Evolutionary conservation across 2,113 vertebrate species (phyloP).

Genomic region (Oostethus manadensis): DNA sequence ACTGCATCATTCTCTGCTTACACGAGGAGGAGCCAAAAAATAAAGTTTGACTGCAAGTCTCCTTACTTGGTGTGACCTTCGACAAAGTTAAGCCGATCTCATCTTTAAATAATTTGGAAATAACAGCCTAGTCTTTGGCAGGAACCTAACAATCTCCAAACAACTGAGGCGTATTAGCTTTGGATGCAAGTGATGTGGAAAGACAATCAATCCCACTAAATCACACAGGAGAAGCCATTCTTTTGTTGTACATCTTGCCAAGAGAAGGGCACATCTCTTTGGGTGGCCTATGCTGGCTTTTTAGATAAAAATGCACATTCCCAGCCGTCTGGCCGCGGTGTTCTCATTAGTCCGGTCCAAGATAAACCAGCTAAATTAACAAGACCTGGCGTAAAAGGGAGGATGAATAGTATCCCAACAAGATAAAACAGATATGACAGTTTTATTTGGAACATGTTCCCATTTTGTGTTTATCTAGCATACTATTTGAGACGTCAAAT

Average conservation of each 20-base stretch:
- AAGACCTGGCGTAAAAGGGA: too few relatives aligned
- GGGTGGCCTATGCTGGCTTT: conserved; percentile 38
- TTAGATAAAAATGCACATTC: conserved; percentile 12
- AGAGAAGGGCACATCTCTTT: conserved; percentile 22
- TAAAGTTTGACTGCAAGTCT: conserved; percentile 54
- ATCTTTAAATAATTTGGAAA: conserved; percentile 61
- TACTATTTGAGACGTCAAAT: not conserved
- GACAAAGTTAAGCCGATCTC: conserved; percentile 18
- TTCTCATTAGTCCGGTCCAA: not conserved
- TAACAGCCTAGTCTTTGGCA: conserved; percentile 63
- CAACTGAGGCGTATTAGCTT: conserved; percentile 66
- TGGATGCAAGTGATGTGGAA: conserved; percentile 70
- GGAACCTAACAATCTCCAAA: conserved; percentile 60
- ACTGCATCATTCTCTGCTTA: conserved; percentile 49
- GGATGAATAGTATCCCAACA: too few relatives aligned
- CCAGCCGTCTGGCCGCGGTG: not conserved
- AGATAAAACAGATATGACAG: too few relatives aligned
- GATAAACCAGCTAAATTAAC: too few relatives aligned
- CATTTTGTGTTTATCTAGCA: too few relatives aligned
- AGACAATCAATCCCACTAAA: conserved; percentile 65
- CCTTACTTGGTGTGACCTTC: conserved; percentile 10
- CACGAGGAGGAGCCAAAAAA: conserved; percentile 41
- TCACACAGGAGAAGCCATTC: conserved; percentile 50
- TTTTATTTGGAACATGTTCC: too few relatives aligned
- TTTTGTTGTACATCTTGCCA: conserved; percentile 35